Evolutionary conservation across 2,888 invertebrate genomes (phyloP), one percentile per base, ranked within the genome.

Genomic region (Oithona nana): DNA sequence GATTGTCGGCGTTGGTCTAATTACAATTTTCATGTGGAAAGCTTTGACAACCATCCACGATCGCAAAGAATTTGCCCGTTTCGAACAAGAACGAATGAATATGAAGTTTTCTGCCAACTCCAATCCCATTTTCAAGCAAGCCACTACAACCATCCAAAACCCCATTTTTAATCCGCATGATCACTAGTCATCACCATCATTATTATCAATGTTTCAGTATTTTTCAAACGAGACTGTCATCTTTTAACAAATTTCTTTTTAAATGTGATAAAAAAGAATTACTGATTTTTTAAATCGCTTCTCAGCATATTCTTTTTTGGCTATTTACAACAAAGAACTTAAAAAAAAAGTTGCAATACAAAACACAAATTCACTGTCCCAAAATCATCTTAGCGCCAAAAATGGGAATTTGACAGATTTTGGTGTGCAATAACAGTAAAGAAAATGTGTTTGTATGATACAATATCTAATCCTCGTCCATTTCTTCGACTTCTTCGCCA

Each of bases 11-110:
- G 54, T 67, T 13, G 66, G 67, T 4, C 39, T 67, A 22, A 26
- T 65, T 13, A 66, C 66, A 1, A 63, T 67, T 48, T 30, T 66
- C 11, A 29, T 67, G 13, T 66, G 67, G 67, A 65, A 66, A 30
- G 28, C 66, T 6, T 55, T 62, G 24, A 67, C 67, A 20, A 64
- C 65, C 48, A 64, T 67, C 31, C 64, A 64, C 50, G 67, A 67
- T 59, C 59, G 65, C 6, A 11, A 65, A n/a, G 67, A 67, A 50
- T 67, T 58, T 57, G 65, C 65, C 28, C 61, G 57, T 49, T 67
- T 67, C 39, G 62, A 65, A 51, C 39, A 49, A 1, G 67, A 67
- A 16, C 13, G 58, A 8, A 28, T 26, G 28, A 39, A 50, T 6
- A 49, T 59, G 13, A 59, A 59, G 26, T 50, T 59, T 20, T 26